A percentile compares a stretch with the other conserved stretches of the same genome.
phyloP scores from a whole-genome alignment of 1,140 invertebrate species.

The Drosophila melanica region DNA sequence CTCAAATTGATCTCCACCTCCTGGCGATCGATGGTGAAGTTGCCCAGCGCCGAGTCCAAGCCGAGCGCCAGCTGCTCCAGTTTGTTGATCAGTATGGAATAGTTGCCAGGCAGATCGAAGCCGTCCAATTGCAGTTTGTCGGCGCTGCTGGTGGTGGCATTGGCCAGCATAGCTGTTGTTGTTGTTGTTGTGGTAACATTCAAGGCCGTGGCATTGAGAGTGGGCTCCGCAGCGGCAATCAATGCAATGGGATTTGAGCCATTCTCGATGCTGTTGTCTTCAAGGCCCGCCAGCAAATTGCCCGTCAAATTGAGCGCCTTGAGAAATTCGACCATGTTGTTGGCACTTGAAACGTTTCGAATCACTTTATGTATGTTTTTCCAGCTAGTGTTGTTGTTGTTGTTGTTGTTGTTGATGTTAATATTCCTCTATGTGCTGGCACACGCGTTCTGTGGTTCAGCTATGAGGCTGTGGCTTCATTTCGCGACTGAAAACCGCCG shows the following conservation, averaged over 20 bases:
- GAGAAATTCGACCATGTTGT: constrained; percentile 60
- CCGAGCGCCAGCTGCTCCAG: constrained; percentile 79
- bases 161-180: constrained; percentile 14
- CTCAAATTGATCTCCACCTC: constrained; percentile 74
- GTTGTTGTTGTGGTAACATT: constrained; percentile 39
- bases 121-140: constrained; percentile 69
- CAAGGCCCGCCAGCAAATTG: constrained; percentile 65
- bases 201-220: constrained; percentile 51
- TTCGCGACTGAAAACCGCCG: constrained; percentile 68
- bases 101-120: constrained; percentile 80
- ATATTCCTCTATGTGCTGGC: constrained; percentile 1
- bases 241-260: constrained; percentile 29
- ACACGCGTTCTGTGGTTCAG: constrained; percentile 59
- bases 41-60: constrained; percentile 72
- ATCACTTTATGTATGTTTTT: constrained; percentile 14
- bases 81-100: constrained; percentile 82
- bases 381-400: background rate
- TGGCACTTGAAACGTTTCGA: constrained; percentile 11
- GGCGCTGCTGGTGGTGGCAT: constrained; percentile 54
- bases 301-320: constrained; percentile 72
- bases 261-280: constrained; percentile 60
- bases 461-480: constrained; percentile 73
- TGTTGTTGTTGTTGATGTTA: background rate
- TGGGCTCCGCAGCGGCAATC: constrained; percentile 27
- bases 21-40: constrained; percentile 77